Conservation (phyloP, 2,113 vertebrate species). For the Hydrolagus affinis region DNA sequence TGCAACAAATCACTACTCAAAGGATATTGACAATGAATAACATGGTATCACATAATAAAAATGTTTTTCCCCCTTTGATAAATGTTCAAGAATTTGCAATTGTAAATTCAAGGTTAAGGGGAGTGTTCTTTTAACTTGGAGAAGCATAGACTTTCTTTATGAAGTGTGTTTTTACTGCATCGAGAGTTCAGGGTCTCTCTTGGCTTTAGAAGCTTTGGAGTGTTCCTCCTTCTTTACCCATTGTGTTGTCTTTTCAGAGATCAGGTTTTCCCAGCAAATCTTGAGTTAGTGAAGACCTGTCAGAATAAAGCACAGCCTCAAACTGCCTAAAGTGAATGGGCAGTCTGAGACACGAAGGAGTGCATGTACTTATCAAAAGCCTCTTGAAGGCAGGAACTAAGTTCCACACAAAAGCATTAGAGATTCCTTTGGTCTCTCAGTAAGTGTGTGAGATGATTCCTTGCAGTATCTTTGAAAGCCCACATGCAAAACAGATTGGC, state of each 20-base stretch:
- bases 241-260: constrained; percentile 22
- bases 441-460: constrained; percentile 5
- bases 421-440: constrained; percentile 3
- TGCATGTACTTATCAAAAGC: constrained; percentile 35
- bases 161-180: constrained; percentile 16
- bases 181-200: constrained; percentile 6
- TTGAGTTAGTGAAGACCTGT: constrained; percentile 20
- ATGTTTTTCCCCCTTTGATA: neutral
- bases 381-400: constrained; percentile 23
- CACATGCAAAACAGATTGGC: neutral
- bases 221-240: constrained; percentile 14
- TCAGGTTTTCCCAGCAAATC: constrained; percentile 36
- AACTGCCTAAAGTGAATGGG: constrained; percentile 34
- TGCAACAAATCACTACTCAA: neutral
- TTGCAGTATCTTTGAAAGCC: neutral
- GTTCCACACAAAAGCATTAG: constrained; percentile 1
- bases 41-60: neutral
- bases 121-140: constrained; percentile 21
- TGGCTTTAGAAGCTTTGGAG: constrained; percentile 14
- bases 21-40: neutral
- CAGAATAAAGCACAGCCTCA: constrained; percentile 34
- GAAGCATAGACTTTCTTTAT: constrained; percentile 15
- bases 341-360: constrained; percentile 36
- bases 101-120: neutral
- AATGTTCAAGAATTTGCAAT: neutral